Percentiles rank a stretch among this genome's conserved stretches.
Conservation (phyloP, 2,113 vertebrate genomes). For the Peromyscus californicus region DNA sequence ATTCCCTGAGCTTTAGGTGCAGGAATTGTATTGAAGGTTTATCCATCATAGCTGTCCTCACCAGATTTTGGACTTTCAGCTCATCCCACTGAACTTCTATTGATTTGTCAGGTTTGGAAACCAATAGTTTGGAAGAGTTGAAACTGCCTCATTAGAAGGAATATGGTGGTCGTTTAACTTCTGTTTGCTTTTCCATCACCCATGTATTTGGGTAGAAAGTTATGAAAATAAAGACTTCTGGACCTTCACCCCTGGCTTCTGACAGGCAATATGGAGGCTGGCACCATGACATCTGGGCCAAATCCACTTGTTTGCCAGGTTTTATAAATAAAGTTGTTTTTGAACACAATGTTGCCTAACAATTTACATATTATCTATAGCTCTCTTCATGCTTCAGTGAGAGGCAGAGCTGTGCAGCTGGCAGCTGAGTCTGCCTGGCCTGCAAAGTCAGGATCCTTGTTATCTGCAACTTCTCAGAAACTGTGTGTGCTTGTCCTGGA, state of each 20-base stretch:
- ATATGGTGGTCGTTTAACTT: not conserved
- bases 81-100: not conserved
- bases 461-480: not conserved
- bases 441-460: not conserved
- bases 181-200: not conserved
- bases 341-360: not conserved
- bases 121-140: not conserved
- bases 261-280: not conserved
- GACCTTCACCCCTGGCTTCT: not conserved
- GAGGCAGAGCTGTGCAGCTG: not conserved
- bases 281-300: not conserved
- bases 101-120: not conserved
- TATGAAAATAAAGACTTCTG: not conserved
- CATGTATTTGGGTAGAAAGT: not conserved
- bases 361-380: not conserved
- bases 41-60: not conserved
- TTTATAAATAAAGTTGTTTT: conserved; percentile 38
- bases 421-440: not conserved
- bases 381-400: not conserved
- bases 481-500: not conserved
- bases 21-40: not conserved
- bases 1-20: not conserved
- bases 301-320: not conserved
- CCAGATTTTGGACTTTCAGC: not conserved
- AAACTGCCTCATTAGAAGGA: not conserved